These are phyloP conservation scores for Atractosteus spatula DNA, from an alignment of 2,113 vertebrate genomes.

Conservation along the genomic window DNA sequence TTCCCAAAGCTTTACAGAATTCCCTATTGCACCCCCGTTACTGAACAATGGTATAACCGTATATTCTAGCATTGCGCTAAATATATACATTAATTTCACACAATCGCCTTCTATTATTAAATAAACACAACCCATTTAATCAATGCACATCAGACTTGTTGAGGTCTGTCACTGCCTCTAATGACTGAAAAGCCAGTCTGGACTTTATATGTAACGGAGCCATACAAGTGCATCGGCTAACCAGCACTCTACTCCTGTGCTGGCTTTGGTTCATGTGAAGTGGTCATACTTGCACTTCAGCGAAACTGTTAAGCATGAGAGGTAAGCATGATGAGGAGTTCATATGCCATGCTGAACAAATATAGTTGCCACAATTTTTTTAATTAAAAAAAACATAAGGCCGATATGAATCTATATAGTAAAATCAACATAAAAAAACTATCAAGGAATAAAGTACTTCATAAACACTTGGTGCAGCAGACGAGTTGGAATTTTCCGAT, in stretches of 20 bases:
- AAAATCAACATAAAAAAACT: constrained; percentile 21
- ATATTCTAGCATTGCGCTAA: constrained; percentile 64
- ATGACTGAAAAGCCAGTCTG: background rate
- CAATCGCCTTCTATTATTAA: constrained; percentile 55
- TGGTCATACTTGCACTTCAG: constrained; percentile 38
- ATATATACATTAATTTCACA: constrained; percentile 62
- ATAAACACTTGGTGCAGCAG: background rate
- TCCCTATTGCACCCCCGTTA: constrained; percentile 65
- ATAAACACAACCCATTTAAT: constrained; percentile 39
- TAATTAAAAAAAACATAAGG: constrained; percentile 37
- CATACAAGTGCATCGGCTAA: too few relatives aligned
- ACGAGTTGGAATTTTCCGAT: too few relatives aligned
- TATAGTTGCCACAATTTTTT: constrained; percentile 25
- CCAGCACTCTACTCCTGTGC: constrained; percentile 20
- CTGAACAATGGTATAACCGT: constrained; percentile 59
- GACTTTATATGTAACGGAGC: constrained; percentile 18
- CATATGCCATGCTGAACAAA: constrained; percentile 34
- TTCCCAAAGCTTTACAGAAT: constrained; percentile 65
- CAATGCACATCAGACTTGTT: constrained; percentile 8
- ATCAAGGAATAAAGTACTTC: constrained; percentile 4
- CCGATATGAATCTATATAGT: constrained; percentile 33
- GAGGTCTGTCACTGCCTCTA: background rate
- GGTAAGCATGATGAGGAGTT: constrained; percentile 27
- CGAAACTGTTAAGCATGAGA: constrained; percentile 42
- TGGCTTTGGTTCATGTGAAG: constrained; percentile 50